Evolutionary conservation across 2,797 vertebrate species (phyloP).

Genomic region (Muraenolepis orangiensis): DNA sequence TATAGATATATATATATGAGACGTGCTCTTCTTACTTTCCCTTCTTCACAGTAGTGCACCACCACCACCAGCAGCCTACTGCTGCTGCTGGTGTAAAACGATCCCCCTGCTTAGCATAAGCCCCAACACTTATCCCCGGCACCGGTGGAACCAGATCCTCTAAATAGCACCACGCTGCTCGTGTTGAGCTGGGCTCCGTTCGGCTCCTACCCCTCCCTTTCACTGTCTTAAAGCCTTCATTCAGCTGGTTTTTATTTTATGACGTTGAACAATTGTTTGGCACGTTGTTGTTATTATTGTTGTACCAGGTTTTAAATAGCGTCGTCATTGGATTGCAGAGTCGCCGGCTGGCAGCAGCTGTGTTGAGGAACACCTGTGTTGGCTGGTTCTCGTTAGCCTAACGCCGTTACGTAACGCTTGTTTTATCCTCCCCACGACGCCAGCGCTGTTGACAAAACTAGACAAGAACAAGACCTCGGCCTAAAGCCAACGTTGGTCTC

Average conservation of each 20-base stretch:
- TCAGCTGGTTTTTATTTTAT: too few relatives aligned
- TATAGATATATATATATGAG: too few relatives aligned
- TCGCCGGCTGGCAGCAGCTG: background rate
- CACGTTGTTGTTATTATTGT: too few relatives aligned
- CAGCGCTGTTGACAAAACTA: background rate
- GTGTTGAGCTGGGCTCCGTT: too few relatives aligned
- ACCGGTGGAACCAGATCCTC: background rate
- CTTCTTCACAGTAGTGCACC: background rate
- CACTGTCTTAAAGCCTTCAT: too few relatives aligned
- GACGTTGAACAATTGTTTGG: too few relatives aligned
- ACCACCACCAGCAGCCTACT: background rate
- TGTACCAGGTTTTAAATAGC: too few relatives aligned
- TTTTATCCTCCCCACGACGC: background rate
- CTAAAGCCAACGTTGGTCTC: background rate
- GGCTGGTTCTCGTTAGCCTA: background rate
- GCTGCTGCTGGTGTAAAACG: background rate
- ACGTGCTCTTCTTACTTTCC: background rate
- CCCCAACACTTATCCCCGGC: constrained; percentile 11
- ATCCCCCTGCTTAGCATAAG: constrained; percentile 9
- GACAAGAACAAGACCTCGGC: background rate
- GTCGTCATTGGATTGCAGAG: background rate
- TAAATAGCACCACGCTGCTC: constrained; percentile 4
- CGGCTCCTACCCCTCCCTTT: too few relatives aligned
- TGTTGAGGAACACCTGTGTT: background rate
- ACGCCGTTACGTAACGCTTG: background rate